A percentile compares a stretch with the other conserved stretches of the same genome.
Conservation (phyloP, 2,113 vertebrate genomes). For the Alces alces region DNA sequence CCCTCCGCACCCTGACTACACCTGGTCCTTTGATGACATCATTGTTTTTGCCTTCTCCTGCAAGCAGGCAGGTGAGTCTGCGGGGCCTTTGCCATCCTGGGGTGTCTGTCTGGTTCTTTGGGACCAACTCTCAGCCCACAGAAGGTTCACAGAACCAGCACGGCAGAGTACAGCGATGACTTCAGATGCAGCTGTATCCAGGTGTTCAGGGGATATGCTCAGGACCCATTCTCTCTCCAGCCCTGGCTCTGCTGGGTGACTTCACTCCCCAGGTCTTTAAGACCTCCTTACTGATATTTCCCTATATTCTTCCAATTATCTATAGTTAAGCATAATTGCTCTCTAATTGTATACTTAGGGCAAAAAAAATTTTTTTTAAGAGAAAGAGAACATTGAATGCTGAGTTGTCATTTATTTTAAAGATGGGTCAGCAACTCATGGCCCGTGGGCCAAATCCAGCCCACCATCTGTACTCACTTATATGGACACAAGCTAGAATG, state of each 20-base stretch:
- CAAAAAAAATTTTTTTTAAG: background rate
- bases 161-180: accelerated
- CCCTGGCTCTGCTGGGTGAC: background rate
- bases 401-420: background rate
- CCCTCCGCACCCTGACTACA: conserved; percentile 90
- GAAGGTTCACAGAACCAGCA: background rate
- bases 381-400: background rate
- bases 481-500: background rate
- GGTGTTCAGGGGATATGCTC: background rate
- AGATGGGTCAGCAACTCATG: background rate
- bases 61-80: conserved; percentile 86
- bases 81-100: background rate
- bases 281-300: background rate
- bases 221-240: background rate
- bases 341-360: background rate
- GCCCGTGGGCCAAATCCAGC: background rate
- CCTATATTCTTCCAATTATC: background rate
- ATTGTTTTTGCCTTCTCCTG: conserved; percentile 94
- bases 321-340: background rate
- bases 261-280: background rate
- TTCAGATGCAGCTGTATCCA: background rate
- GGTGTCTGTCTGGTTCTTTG: background rate
- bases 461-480: background rate
- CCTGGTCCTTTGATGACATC: conserved; percentile 94
- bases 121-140: background rate